phyloP scores from a whole-genome alignment of 2,113 vertebrate genomes.

The Nyctibius bracteatus region DNA sequence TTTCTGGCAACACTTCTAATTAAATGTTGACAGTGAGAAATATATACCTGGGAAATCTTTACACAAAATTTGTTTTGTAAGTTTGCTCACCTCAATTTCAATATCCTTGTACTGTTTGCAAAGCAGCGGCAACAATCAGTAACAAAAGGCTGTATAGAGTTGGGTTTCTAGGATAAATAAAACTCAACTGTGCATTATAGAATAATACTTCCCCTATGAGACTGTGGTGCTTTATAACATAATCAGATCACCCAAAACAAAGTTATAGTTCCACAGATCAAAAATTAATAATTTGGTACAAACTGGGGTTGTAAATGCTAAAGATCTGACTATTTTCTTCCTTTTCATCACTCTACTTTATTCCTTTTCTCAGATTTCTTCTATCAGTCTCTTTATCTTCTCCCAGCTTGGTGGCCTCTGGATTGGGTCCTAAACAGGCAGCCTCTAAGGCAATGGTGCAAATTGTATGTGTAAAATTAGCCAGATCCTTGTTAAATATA shows the following conservation, averaged over 20 bases:
- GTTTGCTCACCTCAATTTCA: conserved; percentile 1
- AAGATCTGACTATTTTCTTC: background rate
- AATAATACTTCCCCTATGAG: background rate
- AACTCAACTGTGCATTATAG: background rate
- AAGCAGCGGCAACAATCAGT: background rate
- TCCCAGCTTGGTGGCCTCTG: background rate
- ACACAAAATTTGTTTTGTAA: background rate
- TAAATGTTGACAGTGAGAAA: conserved; percentile 37
- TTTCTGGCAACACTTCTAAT: conserved; percentile 4
- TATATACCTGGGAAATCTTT: background rate
- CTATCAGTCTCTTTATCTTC: background rate
- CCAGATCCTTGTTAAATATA: background rate
- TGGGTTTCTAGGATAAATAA: background rate
- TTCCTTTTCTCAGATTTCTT: background rate
- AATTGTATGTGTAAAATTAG: background rate
- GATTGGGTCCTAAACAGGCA: background rate
- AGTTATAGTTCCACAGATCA: background rate
- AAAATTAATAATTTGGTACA: background rate
- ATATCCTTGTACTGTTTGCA: background rate
- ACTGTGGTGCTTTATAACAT: background rate
- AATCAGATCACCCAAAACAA: background rate
- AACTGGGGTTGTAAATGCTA: background rate
- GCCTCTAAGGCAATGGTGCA: background rate
- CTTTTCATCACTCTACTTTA: background rate
- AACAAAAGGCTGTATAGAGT: background rate